Base-by-base conservation (phyloP, 1,140 invertebrate species). In the Drosophila serrata region DNA sequence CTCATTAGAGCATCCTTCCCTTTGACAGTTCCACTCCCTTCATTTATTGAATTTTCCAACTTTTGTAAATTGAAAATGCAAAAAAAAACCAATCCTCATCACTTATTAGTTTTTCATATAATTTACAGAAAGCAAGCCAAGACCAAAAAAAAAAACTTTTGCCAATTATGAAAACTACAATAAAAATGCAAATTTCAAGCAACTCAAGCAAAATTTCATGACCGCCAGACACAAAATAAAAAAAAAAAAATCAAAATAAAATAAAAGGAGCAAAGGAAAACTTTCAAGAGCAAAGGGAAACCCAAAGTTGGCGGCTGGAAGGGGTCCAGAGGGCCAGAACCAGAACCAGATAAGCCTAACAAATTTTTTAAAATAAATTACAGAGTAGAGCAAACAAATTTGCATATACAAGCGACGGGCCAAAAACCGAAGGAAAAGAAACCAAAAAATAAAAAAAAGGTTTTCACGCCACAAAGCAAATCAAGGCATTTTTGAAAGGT, bases 361-460 rank as follows among this genome's bases (percentile, higher is more conserved):
- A 88, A 90, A 90, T 88, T 88, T 88, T 90, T 90, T 81, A 72
- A 88, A 88, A 88, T 88, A 88, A 88, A 88, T 88, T 88, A 88
- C 85, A 90, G 85, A 88, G 80, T 84, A 60, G 85, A 90, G 84
- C 85, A 88, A 88, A 88, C 85, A 88, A 90, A 88, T 88, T 88
- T 88, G 77, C 84, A 88, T 90, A 90, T 69, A 82, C 70, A 65
- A 78, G 49, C 85, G 79, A 60, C 69, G 55, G 59, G 51, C 56
- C 70, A 69, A 67, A 65, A 67, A 42, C 65, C 61, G 29, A 70
- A 58, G n/a, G n/a, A n/a, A 70, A 70, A 33, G 29, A 57, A 31
- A 37, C 33, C 40, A 24, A 24, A 24, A 8, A 59, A 63, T 58
- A 72, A 70, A 8, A 59, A 63, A 70, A 72, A 70, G 51, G 59